Evolutionary conservation across 1,140 invertebrate genomes (phyloP).

Genomic region (Zaprionus inermis): DNA sequence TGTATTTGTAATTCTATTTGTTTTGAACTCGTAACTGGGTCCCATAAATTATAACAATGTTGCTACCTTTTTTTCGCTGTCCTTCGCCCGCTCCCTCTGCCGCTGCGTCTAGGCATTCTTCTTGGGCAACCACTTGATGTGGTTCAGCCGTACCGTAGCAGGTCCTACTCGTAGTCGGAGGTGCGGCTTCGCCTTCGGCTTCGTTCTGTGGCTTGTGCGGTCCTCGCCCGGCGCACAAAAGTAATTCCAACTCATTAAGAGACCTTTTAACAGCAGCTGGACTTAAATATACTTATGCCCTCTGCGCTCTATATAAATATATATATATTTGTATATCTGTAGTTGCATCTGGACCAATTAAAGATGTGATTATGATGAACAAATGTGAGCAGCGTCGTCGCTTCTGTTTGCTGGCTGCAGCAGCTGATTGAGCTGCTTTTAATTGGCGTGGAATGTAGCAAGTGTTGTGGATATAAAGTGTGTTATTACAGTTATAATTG

Average conservation of each 20-base stretch:
- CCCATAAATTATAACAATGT: constrained; percentile 81
- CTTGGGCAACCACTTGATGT: constrained; percentile 61
- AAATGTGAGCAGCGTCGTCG: background rate
- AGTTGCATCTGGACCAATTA: constrained; percentile 15
- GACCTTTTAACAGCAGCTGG: constrained; percentile 36
- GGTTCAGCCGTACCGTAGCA: constrained; percentile 18
- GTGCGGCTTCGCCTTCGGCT: constrained; percentile 41
- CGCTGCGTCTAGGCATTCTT: constrained; percentile 15
- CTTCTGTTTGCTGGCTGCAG: background rate
- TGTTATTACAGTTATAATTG: background rate
- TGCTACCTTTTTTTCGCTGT: constrained; percentile 30
- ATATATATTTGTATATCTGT: background rate
- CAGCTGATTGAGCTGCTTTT: constrained; percentile 18
- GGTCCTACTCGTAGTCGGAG: background rate
- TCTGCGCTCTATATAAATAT: background rate
- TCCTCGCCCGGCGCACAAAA: constrained; percentile 16
- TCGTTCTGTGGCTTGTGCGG: constrained; percentile 29
- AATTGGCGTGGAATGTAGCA: background rate
- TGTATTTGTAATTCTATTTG: constrained; percentile 55
- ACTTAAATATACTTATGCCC: constrained; percentile 31
- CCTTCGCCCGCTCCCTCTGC: background rate
- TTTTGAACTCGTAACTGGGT: constrained; percentile 61
- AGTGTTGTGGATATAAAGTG: background rate
- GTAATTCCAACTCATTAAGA: constrained; percentile 48
- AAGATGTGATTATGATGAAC: constrained; percentile 33